These are phyloP conservation scores for Acanthosepion esculentum DNA, from an alignment of 2,888 invertebrate species.

Conservation along the genomic window DNA sequence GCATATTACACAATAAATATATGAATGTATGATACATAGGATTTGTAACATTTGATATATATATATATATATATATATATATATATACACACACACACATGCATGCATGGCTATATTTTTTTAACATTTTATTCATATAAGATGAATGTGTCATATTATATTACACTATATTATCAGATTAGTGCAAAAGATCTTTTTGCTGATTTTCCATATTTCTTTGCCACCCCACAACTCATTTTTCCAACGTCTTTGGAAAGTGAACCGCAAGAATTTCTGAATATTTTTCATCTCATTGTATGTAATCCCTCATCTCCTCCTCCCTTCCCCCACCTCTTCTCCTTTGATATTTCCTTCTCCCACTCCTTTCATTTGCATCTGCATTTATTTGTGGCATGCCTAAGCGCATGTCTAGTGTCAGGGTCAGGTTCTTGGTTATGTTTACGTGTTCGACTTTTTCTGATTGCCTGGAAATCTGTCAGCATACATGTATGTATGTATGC, in stretches of 20 bases:
- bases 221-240: slow-evolving; percentile 8
- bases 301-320: neutral
- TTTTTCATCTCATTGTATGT: slow-evolving; percentile 33
- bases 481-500: neutral
- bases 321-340: neutral
- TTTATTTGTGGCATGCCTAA: slow-evolving; percentile 33
- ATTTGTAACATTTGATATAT: neutral
- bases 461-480: neutral
- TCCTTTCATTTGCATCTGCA: neutral
- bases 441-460: neutral
- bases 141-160: slow-evolving; percentile 1
- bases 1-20: neutral
- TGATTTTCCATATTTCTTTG: neutral
- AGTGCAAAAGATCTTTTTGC: neutral
- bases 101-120: neutral
- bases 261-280: neutral
- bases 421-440: neutral
- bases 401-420: neutral
- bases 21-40: too few relatives aligned
- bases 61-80: slow-evolving; percentile 33
- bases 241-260: neutral
- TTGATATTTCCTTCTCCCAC: neutral
- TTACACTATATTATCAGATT: slow-evolving; percentile 21
- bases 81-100: neutral
- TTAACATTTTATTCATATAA: slow-evolving; percentile 22